Base-by-base conservation (phyloP, 2,113 vertebrate species). In the Urocynchramus pylzowi region DNA sequence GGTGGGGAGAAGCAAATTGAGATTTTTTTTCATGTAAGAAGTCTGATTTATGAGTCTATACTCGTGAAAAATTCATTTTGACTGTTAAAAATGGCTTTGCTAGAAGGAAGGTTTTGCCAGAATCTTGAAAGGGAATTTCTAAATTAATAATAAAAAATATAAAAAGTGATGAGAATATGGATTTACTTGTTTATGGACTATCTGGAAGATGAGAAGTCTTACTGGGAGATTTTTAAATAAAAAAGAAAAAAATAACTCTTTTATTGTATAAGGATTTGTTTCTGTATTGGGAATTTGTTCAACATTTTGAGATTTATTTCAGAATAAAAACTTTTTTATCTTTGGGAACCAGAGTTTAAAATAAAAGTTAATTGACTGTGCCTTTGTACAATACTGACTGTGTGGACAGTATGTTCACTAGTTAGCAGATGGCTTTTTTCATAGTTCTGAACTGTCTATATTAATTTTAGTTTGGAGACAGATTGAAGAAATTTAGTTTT, bases 401-500 rank as follows among this genome's bases (percentile, higher is more conserved):
- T 54, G 10, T 83, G 76, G 67, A 83, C 76, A 80, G 82, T 85
- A 87, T 92, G 91, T 87, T 95, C 92, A 54, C 57, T 75, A 68
- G 77, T 87, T 83, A 91, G 67, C 96, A 97, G 93, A 96, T 95
- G 94, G 77, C 27, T 87, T 89, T 91, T 93, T 89, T 89, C 78
- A 37, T 89, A 89, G 30, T 52, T 88, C 45, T 71, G 27, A 95
- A 71, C 22, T 61, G 64, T 69, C 44, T 89, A 20, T 78, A 90
- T 94, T 83, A 90, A 93, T 96, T 96, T 94, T 94, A 93, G 90
- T 87, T 95, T 92, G 52, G 60, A 91, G 80, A 95, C 84, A 93
- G 82, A 76, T 60, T 90, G 88, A 87, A 92, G 70, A 94, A 90
- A 70, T 42, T 89, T 80, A 57, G 26, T 77, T 97, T 89, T 79